phyloP scores from a whole-genome alignment of 2,888 invertebrate genomes.

The Mythimna ferrago region DNA sequence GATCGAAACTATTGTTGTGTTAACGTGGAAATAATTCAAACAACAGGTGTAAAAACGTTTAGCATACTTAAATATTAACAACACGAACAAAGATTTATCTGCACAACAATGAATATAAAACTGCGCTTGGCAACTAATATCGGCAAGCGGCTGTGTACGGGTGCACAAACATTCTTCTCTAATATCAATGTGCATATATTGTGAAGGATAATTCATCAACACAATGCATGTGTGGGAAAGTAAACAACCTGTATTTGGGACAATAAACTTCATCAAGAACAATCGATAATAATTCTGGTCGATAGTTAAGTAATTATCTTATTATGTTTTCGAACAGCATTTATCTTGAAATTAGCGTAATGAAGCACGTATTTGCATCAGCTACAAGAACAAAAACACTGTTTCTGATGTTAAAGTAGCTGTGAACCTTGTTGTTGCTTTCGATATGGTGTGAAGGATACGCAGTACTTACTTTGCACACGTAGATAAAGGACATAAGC shows the following conservation, averaged over 20 bases:
- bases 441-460: conserved; percentile 64
- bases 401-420: conserved; percentile 56
- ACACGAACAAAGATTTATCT: conserved; percentile 31
- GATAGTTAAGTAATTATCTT: conserved; percentile 84
- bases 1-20: conserved; percentile 1
- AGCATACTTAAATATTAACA: conserved; percentile 20
- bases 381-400: conserved; percentile 64
- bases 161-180: conserved; percentile 57
- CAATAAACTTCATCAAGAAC: conserved; percentile 89
- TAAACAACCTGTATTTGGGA: conserved; percentile 87
- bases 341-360: conserved; percentile 79
- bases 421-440: conserved; percentile 64
- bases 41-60: conserved; percentile 36
- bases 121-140: conserved; percentile 40
- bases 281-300: conserved; percentile 76
- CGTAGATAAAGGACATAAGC: conserved; percentile 56
- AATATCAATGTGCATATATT: conserved; percentile 65
- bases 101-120: conserved; percentile 38
- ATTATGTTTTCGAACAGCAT: conserved; percentile 79
- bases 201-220: conserved; percentile 74
- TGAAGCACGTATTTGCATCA: conserved; percentile 70
- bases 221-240: conserved; percentile 75
- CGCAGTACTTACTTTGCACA: conserved; percentile 31
- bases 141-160: conserved; percentile 28
- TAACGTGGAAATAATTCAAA: conserved; percentile 16